phyloP scores from a whole-genome alignment of 1,140 invertebrate species.

The Eupristina koningsbergeri region DNA sequence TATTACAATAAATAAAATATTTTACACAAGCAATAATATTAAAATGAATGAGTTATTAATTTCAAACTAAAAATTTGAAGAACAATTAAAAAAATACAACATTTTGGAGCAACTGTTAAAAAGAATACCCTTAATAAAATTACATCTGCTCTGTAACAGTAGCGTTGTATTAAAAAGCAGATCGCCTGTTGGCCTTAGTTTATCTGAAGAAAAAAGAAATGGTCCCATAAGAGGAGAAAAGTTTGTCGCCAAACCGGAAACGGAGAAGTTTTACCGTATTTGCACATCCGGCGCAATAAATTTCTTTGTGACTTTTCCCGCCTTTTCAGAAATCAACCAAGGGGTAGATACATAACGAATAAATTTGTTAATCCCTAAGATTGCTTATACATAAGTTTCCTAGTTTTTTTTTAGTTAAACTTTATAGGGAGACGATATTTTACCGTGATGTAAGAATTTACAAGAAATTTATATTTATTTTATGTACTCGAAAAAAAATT shows the following conservation, averaged over 20 bases:
- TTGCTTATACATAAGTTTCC: not conserved
- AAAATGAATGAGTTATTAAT: too few species aligned
- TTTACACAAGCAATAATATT: too few species aligned
- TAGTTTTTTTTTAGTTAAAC: not conserved
- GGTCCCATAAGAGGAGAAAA: constrained; percentile 57
- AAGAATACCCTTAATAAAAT: not conserved
- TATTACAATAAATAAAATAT: too few species aligned
- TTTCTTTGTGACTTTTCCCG: constrained; percentile 52
- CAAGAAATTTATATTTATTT: not conserved
- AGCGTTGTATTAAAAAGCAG: constrained; percentile 29
- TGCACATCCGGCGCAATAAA: constrained; percentile 63
- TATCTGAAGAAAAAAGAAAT: constrained; percentile 50
- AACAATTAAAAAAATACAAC: too few species aligned
- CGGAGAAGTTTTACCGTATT: constrained; percentile 65
- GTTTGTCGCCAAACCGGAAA: constrained; percentile 61
- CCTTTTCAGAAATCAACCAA: constrained; percentile 55
- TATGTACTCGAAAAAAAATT: too few species aligned
- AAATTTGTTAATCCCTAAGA: constrained; percentile 56
- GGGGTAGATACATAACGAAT: constrained; percentile 55
- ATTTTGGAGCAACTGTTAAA: not conserved
- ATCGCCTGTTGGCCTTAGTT: constrained; percentile 28
- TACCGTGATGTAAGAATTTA: not conserved
- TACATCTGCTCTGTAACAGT: not conserved
- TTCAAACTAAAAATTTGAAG: too few species aligned
- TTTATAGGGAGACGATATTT: not conserved